Conservation (phyloP, 2,797 vertebrate genomes). For the Pangasius krempfi region DNA sequence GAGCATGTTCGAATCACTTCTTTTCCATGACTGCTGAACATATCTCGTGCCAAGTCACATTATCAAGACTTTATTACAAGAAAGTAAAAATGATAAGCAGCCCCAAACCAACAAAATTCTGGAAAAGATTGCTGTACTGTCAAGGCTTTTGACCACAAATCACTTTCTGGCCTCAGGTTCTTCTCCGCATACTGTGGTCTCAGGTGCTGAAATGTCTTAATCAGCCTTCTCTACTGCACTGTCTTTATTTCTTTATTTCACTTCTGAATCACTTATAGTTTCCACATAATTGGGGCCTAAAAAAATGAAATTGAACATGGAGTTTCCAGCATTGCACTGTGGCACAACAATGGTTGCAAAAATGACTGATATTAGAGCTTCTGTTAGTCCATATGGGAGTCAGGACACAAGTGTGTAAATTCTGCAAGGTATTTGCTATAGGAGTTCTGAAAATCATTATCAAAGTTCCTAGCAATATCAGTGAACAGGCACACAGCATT, state of each 20-base stretch:
- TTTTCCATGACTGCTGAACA: conserved; percentile 42
- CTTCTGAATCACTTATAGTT: not conserved
- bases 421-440: not conserved
- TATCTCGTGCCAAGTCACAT: not conserved
- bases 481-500: not conserved
- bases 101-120: not conserved
- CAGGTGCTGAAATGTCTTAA: not conserved
- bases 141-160: not conserved
- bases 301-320: not conserved
- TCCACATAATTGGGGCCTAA: not conserved
- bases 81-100: not conserved
- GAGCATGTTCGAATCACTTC: not conserved
- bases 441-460: not conserved
- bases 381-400: not conserved
- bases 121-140: not conserved
- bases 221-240: not conserved
- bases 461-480: not conserved
- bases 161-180: not conserved
- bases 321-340: not conserved
- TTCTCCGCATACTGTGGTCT: not conserved
- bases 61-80: not conserved
- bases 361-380: not conserved
- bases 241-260: not conserved
- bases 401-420: not conserved
- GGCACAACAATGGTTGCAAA: not conserved